Conservation (phyloP, 2,888 invertebrate species). For the Pimpla rufipes region DNA sequence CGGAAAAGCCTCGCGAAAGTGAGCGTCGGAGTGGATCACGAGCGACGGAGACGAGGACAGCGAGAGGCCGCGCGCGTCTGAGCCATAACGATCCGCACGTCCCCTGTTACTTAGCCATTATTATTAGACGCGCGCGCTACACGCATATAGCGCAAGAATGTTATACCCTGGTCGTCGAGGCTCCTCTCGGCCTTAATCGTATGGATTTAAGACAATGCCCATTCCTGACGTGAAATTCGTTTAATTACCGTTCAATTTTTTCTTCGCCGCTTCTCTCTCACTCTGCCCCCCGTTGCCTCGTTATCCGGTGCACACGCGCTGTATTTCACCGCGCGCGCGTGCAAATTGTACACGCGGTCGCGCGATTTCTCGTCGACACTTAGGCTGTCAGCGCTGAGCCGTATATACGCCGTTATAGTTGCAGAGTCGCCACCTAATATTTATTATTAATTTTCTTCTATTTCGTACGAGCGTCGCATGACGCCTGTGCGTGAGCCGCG, state of each 20-base stretch:
- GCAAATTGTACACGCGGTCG: slow-evolving; percentile 11
- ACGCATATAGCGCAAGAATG: slow-evolving; percentile 24
- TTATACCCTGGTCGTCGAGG: slow-evolving; percentile 25
- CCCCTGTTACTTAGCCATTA: slow-evolving; percentile 54
- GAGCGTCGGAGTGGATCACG: slow-evolving; percentile 7
- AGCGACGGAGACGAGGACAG: background rate
- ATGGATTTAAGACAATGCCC: slow-evolving; percentile 77
- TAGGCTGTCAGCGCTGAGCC: slow-evolving; percentile 18
- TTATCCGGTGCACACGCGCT: slow-evolving; percentile 61
- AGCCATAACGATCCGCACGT: background rate
- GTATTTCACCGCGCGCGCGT: slow-evolving; percentile 42
- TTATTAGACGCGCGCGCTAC: slow-evolving; percentile 36
- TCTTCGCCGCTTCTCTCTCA: slow-evolving; percentile 48
- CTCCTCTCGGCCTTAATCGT: slow-evolving; percentile 67
- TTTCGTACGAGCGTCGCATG: background rate
- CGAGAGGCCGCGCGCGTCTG: background rate
- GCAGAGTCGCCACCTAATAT: slow-evolving; percentile 12
- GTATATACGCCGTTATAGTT: background rate
- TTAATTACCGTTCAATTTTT: slow-evolving; percentile 78
- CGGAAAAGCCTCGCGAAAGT: slow-evolving; percentile 59
- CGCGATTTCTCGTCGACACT: slow-evolving; percentile 63
- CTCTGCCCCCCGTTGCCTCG: slow-evolving; percentile 39
- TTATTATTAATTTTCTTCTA: background rate
- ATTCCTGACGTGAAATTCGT: slow-evolving; percentile 79
- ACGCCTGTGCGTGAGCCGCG: background rate